Evolutionary conservation across 2,113 vertebrate genomes (phyloP), one percentile per base, ranked within the genome.

Genomic region (Junco hyemalis): DNA sequence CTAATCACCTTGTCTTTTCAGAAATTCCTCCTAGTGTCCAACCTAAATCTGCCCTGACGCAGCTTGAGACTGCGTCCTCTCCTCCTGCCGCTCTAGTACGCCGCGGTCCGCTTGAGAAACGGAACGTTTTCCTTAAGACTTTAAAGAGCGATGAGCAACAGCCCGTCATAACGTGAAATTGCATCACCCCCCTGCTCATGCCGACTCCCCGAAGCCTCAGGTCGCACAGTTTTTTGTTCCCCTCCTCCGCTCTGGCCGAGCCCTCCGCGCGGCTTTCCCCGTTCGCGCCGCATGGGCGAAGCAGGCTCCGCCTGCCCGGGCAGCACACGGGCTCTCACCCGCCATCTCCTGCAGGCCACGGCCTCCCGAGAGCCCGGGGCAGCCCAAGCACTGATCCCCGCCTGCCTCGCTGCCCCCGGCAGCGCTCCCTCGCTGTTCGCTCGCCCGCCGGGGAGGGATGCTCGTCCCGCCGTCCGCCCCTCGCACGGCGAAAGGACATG

Each of bases 131-230:
- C 53, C 13, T 24, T 8, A 31, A 19, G 14, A 15, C 13, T 40
- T 63, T 4, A 5, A 26, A 26, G 26, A 12, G 10, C 38, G 12
- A 29, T 7, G 5, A 47, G 15, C 28, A 40, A 7, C 19, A 26
- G 1, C 2, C 12, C 16, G 26, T 6, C 44, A 21, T 2, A 44
- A 8, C 0, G 4, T 2, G 26, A 45, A 9, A 13, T 14, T 29
- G 9, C 82, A 70, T 40, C 65, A 65, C 2, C 36, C 7, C 33
- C 9, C 12, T 3, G 22, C 17, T 20, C 35, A 13, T 5, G 7
- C 36, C 3, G 79, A 12, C 11, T 22, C 1, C 2, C 15, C 2
- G 36, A 13, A 51, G 26, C 70, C 50, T 18, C 3, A 5, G 24
- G 25, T 6, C 28, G 11, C 3, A 28, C n/a, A 38, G 31, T 8